Evolutionary conservation across 2,888 invertebrate species (phyloP).

Genomic region (Polydrusus cervinus): DNA sequence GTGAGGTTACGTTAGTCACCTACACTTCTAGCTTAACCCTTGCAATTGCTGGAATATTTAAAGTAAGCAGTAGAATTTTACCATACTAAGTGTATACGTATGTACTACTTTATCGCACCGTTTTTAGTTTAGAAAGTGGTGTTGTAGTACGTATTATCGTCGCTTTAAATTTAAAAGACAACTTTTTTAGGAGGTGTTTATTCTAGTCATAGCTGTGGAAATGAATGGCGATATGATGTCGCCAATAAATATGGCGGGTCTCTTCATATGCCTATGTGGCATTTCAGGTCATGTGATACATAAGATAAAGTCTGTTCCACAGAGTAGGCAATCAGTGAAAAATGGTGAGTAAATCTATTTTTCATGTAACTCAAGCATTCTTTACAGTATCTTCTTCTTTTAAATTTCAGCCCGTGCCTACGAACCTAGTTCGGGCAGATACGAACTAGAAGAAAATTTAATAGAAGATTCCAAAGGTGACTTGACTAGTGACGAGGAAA

Average conservation of each 20-base stretch:
- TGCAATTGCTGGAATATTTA: slow-evolving; percentile 96
- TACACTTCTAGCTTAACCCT: slow-evolving; percentile 97
- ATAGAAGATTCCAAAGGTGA: slow-evolving; percentile 61
- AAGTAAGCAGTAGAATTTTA: slow-evolving; percentile 76
- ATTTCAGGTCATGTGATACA: slow-evolving; percentile 89
- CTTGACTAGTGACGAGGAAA: slow-evolving; percentile 66
- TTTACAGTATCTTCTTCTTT: too few relatives aligned
- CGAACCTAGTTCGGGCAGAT: slow-evolving; percentile 59
- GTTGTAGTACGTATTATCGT: too few relatives aligned
- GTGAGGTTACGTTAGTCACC: slow-evolving; percentile 94
- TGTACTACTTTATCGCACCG: too few relatives aligned
- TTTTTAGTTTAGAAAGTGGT: too few relatives aligned
- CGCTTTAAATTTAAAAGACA: too few relatives aligned
- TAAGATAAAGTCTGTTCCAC: slow-evolving; percentile 71
- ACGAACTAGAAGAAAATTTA: slow-evolving; percentile 66
- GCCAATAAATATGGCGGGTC: slow-evolving; percentile 86
- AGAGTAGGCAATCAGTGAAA: slow-evolving; percentile 39
- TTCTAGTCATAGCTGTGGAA: slow-evolving; percentile 89
- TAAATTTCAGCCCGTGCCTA: slow-evolving; percentile 56
- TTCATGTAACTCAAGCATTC: too few relatives aligned
- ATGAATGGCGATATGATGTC: slow-evolving; percentile 91
- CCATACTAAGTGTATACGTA: too few relatives aligned
- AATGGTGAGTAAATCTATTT: not conserved
- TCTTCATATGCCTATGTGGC: slow-evolving; percentile 90
- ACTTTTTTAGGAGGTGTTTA: slow-evolving; percentile 88